Percentiles rank a stretch among this genome's conserved stretches.
Conservation (phyloP, 35 echinoderm and acorn worm genomes). For the Ophioderma brevispina region DNA sequence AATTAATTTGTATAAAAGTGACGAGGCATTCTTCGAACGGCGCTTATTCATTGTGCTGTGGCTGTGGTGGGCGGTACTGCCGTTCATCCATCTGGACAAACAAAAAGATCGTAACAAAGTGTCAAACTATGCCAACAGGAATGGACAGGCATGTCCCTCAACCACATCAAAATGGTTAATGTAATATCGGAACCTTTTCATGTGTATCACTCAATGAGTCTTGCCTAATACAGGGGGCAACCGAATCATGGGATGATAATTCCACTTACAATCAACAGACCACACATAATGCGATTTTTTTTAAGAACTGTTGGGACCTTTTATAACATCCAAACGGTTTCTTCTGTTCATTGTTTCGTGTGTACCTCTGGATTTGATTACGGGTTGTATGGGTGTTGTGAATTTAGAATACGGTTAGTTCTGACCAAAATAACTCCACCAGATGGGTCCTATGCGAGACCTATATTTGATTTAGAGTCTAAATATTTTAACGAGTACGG, state of each 20-base stretch:
- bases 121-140: no score
- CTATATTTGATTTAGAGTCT: constrained; percentile 16
- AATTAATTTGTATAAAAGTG: constrained; percentile 38
- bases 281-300: constrained; percentile 37
- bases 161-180: no score
- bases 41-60: no score
- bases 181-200: no score
- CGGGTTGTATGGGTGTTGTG: constrained; percentile 25
- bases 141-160: no score
- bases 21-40: no score
- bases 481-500: constrained; percentile 55
- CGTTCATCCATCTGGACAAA: no score
- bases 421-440: constrained; percentile 20
- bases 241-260: neutral
- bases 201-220: neutral
- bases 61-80: no score
- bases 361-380: constrained; percentile 23
- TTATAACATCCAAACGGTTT: constrained; percentile 8
- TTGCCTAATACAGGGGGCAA: neutral
- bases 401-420: constrained; percentile 44
- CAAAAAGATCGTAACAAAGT: no score
- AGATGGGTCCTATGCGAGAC: constrained; percentile 36
- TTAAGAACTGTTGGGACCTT: constrained; percentile 42
- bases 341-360: constrained; percentile 6
- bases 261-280: neutral